These are phyloP conservation scores for Neostethus bicornis DNA, from an alignment of 2,797 vertebrate species.

Conservation along the genomic window DNA sequence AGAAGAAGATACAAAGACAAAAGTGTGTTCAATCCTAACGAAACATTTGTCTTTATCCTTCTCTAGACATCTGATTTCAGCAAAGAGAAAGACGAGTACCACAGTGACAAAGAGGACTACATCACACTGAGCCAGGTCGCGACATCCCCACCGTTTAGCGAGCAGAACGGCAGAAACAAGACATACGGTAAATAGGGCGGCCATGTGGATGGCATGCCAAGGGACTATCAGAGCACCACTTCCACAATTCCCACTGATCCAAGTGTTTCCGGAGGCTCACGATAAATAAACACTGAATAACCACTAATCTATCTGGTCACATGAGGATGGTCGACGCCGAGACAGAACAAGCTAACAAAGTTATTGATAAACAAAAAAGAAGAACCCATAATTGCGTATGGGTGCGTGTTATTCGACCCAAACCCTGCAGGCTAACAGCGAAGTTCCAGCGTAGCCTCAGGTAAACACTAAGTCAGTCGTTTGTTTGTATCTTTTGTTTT, in stretches of 20 bases:
- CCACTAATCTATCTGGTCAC: too few relatives aligned
- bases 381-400: too few relatives aligned
- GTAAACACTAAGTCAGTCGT: too few relatives aligned
- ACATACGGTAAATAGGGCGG: constrained; percentile 66
- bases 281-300: constrained; percentile 15
- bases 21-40: too few relatives aligned
- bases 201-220: constrained; percentile 68
- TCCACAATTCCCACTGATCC: neutral
- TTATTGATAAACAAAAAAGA: neutral
- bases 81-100: constrained; percentile 56
- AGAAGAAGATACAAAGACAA: too few relatives aligned
- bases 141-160: constrained; percentile 72
- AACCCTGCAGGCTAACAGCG: too few relatives aligned
- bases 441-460: too few relatives aligned
- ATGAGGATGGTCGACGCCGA: too few relatives aligned
- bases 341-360: neutral
- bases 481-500: too few relatives aligned
- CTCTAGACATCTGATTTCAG: too few relatives aligned
- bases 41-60: too few relatives aligned
- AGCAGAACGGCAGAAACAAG: constrained; percentile 90
- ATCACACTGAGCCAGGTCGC: constrained; percentile 66
- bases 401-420: too few relatives aligned
- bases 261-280: neutral
- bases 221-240: constrained; percentile 30
- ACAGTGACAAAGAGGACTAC: constrained; percentile 78